Evolutionary conservation across 2,888 invertebrate genomes (phyloP).

Genomic region (Mylabris sibirica): DNA sequence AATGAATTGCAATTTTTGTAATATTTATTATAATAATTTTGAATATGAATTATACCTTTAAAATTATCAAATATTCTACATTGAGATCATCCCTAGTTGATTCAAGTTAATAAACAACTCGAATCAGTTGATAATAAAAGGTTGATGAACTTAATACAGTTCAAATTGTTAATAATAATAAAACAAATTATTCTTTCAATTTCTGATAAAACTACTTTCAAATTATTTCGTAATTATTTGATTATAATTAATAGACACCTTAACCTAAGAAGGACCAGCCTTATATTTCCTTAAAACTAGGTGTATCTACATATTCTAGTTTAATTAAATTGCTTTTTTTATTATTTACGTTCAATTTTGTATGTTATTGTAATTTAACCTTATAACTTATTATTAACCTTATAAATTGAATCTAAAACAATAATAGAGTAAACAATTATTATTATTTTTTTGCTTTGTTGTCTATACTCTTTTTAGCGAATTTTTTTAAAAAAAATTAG

Average conservation of each 20-base stretch:
- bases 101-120: conserved; percentile 26
- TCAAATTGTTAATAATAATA: conserved; percentile 17
- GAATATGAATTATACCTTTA: neutral
- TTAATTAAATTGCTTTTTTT: neutral
- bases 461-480: neutral
- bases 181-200: neutral
- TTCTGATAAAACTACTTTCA: neutral
- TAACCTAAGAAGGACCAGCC: neutral
- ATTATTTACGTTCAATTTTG: neutral
- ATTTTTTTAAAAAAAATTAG: too few relatives aligned
- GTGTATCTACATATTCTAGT: too few relatives aligned
- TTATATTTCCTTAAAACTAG: neutral
- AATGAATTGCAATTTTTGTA: too few relatives aligned
- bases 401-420: neutral
- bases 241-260: neutral
- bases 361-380: neutral
- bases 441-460: neutral
- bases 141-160: conserved; percentile 33
- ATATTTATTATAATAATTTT: neutral
- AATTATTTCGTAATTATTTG: neutral
- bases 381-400: neutral
- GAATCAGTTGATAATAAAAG: conserved; percentile 28
- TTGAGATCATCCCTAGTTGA: neutral
- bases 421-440: neutral
- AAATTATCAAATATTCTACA: neutral